Percentiles rank a stretch among this genome's conserved stretches.
phyloP scores from a whole-genome alignment of 2,888 invertebrate species.

The Muscina levida region DNA sequence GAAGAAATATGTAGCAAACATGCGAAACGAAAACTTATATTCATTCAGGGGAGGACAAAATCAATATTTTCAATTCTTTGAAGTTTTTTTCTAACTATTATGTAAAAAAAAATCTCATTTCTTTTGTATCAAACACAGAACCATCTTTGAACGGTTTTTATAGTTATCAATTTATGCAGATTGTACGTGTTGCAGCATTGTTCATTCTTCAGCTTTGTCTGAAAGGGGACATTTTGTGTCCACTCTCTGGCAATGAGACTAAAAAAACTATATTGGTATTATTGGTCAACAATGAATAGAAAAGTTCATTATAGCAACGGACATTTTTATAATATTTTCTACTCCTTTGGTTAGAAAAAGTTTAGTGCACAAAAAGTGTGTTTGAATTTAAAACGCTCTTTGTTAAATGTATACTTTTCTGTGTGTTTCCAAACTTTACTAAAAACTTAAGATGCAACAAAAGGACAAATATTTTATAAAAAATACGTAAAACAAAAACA shows the following conservation, averaged over 20 bases:
- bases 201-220: not conserved
- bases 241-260: not conserved
- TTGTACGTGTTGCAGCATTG: conserved; percentile 18
- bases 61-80: conserved; percentile 19
- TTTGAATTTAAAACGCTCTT: no score
- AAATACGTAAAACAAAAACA: no score
- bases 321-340: not conserved
- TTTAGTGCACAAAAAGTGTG: no score
- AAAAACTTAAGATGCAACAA: no score
- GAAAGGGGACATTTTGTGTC: not conserved
- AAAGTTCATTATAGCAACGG: no score
- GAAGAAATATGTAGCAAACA: conserved; percentile 15
- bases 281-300: conserved; percentile 29
- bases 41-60: not conserved
- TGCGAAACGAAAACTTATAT: not conserved
- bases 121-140: not conserved
- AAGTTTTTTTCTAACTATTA: not conserved
- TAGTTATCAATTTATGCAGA: conserved; percentile 35
- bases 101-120: conserved; percentile 2
- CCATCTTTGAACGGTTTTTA: conserved; percentile 11
- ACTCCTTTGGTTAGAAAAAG: no score
- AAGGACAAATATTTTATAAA: no score
- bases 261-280: conserved; percentile 17
- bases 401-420: no score
- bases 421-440: no score